Base-by-base conservation (phyloP, 2,888 invertebrate genomes). In the Drosophila pseudotakahashii region DNA sequence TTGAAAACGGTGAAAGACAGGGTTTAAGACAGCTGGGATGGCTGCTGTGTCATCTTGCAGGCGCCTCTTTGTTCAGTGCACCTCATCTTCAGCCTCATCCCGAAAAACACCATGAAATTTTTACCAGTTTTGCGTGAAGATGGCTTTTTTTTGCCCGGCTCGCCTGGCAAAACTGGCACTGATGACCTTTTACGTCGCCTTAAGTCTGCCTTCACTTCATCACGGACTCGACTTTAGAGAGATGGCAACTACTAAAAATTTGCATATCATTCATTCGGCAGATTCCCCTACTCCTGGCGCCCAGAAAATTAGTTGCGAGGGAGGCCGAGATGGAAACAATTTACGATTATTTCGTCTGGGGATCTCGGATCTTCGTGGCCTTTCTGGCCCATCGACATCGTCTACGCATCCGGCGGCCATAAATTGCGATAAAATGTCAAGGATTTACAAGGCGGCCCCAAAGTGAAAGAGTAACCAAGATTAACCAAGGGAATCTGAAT, bases 311-410 rank as follows among this genome's bases (percentile, higher is more conserved):
- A 80, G 76, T 81, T 72, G 87, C 55, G 52, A 64, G 77, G 88
- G 82, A 63, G 81, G 73, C 58, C 23, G 23, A 55, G 62, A 51
- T 44, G 16, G 57, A 62, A 70, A 69, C 72, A 81, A 82, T 82
- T 82, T 82, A 82, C 76, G 88, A 84, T 87, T 82, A 87, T 87
- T 79, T 81, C 39, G 87, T 81, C 82, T 85, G 81, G 51, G 7
- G 7, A 7, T 30, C 30, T 30, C 4, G 42, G 53, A 42, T 66
- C 52, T 58, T 34, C 42, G 32, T 55, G 51, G 61, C 37, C 44
- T 58, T 67, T 69, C 26, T 36, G 74, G 73, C 7, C 7, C 76
- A 76, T 83, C 76, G 76, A 48, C 52, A 58, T 41, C 70, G 62
- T 68, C 70, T 60, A 73, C 78, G 73, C 79, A 79, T 67, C 47